Percentiles rank a stretch among this genome's conserved stretches.
These are phyloP conservation scores for Pachypsylla venusta DNA, from an alignment of 1,140 invertebrate genomes.

Conservation along the genomic window DNA sequence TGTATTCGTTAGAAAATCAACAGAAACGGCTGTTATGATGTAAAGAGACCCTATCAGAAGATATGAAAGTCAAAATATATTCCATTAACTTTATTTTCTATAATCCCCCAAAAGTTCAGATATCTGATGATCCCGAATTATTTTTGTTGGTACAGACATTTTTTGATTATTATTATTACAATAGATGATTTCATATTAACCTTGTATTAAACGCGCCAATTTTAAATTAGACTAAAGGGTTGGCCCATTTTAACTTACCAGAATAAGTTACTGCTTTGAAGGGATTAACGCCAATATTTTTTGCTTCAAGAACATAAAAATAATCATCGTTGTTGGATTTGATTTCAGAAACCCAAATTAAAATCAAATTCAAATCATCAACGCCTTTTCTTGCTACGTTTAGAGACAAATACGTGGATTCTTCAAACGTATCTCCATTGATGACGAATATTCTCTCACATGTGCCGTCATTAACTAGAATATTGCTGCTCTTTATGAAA, in stretches of 20 bases:
- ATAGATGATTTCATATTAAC: no score
- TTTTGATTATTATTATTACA: no score
- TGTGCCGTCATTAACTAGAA: background rate
- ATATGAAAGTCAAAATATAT: no score
- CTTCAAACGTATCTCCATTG: background rate
- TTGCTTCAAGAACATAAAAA: background rate
- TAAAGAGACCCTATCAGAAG: no score
- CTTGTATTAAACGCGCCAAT: no score
- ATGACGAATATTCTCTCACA: conserved; percentile 3
- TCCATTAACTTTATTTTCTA: no score
- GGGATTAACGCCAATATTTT: background rate
- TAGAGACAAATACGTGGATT: background rate
- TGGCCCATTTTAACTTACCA: background rate
- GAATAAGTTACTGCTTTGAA: background rate
- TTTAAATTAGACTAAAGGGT: no score
- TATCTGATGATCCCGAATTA: no score
- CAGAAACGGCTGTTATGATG: no score
- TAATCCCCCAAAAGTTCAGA: no score
- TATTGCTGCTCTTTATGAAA: background rate
- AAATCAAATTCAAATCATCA: background rate
- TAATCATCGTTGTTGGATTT: background rate
- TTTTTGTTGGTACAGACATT: no score
- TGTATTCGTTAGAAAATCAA: no score
- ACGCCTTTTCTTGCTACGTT: background rate
- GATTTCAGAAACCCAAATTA: conserved; percentile 5